A percentile compares a stretch with the other conserved stretches of the same genome.
phyloP scores from a whole-genome alignment of 2,888 invertebrate genomes.

The Noctua pronuba region DNA sequence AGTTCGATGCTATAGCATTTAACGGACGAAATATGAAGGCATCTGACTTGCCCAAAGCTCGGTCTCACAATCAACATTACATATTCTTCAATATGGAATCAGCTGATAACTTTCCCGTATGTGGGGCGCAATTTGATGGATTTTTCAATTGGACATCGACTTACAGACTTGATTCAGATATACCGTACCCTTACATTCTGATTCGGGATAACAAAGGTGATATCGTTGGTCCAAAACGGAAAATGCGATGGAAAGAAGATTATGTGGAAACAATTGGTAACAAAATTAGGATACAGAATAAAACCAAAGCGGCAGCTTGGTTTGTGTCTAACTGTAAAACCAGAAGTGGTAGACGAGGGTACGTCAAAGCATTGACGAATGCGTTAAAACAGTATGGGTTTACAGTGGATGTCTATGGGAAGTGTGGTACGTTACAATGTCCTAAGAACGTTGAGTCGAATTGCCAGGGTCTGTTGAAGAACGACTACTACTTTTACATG shows the following conservation, averaged over 20 bases:
- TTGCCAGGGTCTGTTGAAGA: conserved; percentile 82
- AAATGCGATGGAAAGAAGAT: conserved; percentile 61
- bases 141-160: conserved; percentile 87
- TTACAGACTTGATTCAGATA: conserved; percentile 84
- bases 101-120: conserved; percentile 82
- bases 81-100: conserved; percentile 86
- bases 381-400: conserved; percentile 71
- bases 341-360: conserved; percentile 75
- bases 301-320: conserved; percentile 85
- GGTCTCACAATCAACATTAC: conserved; percentile 80
- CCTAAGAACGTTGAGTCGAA: conserved; percentile 67
- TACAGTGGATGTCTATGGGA: conserved; percentile 89
- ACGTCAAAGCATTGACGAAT: conserved; percentile 73
- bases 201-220: conserved; percentile 75
- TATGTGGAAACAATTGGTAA: conserved; percentile 68
- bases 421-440: conserved; percentile 85
- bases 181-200: conserved; percentile 80
- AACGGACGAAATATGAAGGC: conserved; percentile 74
- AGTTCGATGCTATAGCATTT: conserved; percentile 83
- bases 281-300: conserved; percentile 73
- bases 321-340: conserved; percentile 83
- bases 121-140: conserved; percentile 74
- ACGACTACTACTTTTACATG: conserved; percentile 93
- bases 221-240: conserved; percentile 78
- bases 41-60: conserved; percentile 71